A percentile compares a stretch with the other conserved stretches of the same genome.
These are phyloP conservation scores for Cyanoramphus novaezelandiae DNA, from an alignment of 2,113 vertebrate genomes.

Conservation along the genomic window DNA sequence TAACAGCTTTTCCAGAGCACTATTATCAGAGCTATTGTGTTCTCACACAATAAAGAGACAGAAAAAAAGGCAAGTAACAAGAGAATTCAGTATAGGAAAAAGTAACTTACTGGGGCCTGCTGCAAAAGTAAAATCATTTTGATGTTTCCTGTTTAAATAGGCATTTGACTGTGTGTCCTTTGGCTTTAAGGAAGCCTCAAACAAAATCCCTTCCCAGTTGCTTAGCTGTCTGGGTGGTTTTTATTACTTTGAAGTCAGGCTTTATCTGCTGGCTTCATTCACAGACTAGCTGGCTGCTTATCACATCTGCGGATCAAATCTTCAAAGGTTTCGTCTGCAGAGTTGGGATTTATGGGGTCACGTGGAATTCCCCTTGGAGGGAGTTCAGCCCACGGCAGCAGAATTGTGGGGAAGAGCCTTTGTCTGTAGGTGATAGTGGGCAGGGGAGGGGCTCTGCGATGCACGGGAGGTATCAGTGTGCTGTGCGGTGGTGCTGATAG, in stretches of 20 bases:
- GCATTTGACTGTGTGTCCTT: slow-evolving; percentile 16
- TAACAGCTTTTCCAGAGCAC: slow-evolving; percentile 37
- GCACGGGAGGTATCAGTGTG: neutral
- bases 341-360: slow-evolving; percentile 50
- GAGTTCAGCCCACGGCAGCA: neutral
- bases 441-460: neutral
- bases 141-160: slow-evolving; percentile 57
- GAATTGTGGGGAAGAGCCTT: neutral
- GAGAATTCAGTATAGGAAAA: neutral
- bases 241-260: slow-evolving; percentile 50
- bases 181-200: slow-evolving; percentile 23
- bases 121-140: slow-evolving; percentile 23
- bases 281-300: slow-evolving; percentile 56
- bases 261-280: slow-evolving; percentile 51
- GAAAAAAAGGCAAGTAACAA: neutral
- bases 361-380: slow-evolving; percentile 21
- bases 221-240: slow-evolving; percentile 47
- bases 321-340: slow-evolving; percentile 59
- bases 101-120: neutral
- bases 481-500: neutral
- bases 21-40: neutral
- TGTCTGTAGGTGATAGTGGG: neutral
- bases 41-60: neutral
- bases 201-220: slow-evolving; percentile 14
- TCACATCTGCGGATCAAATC: slow-evolving; percentile 48